A percentile compares a stretch with the other conserved stretches of the same genome.
These are phyloP conservation scores for Limenitis camilla DNA, from an alignment of 2,888 invertebrate genomes.

Conservation along the genomic window DNA sequence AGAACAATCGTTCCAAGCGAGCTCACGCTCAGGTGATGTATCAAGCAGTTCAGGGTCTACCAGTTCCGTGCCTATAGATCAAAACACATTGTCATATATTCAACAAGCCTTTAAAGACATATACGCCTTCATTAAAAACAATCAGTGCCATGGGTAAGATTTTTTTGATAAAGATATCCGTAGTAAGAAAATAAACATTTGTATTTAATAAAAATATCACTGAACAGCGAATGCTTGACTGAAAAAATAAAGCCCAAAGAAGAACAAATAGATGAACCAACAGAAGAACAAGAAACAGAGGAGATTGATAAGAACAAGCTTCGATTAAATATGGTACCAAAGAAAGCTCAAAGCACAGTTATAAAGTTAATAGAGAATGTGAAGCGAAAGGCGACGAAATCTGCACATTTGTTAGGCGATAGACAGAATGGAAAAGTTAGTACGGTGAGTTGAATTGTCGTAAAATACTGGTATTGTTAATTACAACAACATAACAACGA, in stretches of 20 bases:
- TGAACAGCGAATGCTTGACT: constrained; percentile 30
- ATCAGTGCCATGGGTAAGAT: constrained; percentile 60
- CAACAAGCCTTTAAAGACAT: constrained; percentile 68
- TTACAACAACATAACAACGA: background rate
- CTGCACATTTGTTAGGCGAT: constrained; percentile 56
- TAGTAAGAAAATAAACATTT: background rate
- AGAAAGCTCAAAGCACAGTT: constrained; percentile 60
- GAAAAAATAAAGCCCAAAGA: constrained; percentile 22
- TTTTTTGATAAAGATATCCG: background rate
- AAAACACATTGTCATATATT: constrained; percentile 62
- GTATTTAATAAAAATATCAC: too few species aligned
- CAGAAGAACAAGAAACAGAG: constrained; percentile 30
- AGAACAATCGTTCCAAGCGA: constrained; percentile 57
- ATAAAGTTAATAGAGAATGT: constrained; percentile 36
- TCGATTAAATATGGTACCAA: constrained; percentile 43
- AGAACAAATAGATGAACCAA: constrained; percentile 26
- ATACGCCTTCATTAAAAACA: constrained; percentile 63
- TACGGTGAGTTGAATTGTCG: constrained; percentile 34
- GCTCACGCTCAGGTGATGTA: constrained; percentile 47
- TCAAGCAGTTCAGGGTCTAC: constrained; percentile 58
- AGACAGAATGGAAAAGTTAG: constrained; percentile 33
- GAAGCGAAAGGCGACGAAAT: constrained; percentile 56
- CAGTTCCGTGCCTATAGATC: constrained; percentile 62
- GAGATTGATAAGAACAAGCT: constrained; percentile 31
- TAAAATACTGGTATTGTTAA: background rate